Evolutionary conservation across 2,113 vertebrate genomes (phyloP).

Genomic region (Aleadryas rufinucha): DNA sequence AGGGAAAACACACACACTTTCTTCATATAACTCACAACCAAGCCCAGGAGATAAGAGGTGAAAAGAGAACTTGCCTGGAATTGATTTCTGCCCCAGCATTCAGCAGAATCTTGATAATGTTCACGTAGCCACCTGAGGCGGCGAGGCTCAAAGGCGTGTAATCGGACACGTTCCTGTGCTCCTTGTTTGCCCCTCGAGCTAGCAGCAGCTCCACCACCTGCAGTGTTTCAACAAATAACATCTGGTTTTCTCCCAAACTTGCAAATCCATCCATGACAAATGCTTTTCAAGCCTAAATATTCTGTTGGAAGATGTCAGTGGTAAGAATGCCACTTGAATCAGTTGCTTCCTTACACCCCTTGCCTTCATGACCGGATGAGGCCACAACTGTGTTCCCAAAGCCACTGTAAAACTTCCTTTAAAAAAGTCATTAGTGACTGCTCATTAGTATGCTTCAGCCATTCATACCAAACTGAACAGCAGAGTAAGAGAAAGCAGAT

Average conservation of each 20-base stretch:
- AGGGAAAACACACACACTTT: neutral
- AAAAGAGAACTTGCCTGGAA: constrained; percentile 83
- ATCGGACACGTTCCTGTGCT: constrained; percentile 98
- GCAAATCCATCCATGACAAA: neutral
- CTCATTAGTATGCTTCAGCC: neutral
- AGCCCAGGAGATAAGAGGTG: neutral
- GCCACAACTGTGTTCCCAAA: neutral
- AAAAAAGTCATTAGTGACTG: neutral
- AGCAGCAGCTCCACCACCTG: constrained; percentile 96
- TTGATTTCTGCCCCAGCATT: constrained; percentile 99
- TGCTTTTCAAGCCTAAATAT: neutral
- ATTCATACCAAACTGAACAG: neutral
- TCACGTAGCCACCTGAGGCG: constrained; percentile 97
- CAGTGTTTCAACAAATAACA: constrained; percentile 1
- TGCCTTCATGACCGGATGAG: neutral
- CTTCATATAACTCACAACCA: neutral
- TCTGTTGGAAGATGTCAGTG: neutral
- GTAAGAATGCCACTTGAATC: neutral
- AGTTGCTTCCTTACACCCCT: neutral
- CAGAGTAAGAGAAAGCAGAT: fast-evolving
- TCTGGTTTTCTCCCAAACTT: neutral
- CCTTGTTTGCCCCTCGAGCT: constrained; percentile 96
- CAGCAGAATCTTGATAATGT: constrained; percentile 98
- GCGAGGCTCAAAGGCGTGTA: constrained; percentile 97
- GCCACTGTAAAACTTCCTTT: neutral